Evolutionary conservation across 2,888 invertebrate genomes (phyloP), one percentile per base, ranked within the genome.

Genomic region (Microctonus hyperodae): DNA sequence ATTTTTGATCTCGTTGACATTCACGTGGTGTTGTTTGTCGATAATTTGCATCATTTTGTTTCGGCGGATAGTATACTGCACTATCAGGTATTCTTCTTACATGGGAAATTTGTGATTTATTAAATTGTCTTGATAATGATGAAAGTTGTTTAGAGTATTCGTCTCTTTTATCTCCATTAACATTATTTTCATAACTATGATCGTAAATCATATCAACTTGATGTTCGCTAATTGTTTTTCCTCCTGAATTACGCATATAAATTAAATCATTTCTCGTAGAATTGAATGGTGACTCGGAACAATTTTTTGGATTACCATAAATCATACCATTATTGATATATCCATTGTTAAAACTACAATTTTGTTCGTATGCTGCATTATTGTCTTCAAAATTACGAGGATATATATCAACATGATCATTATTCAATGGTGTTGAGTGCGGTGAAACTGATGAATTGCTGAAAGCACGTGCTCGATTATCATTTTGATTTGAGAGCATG

Each of bases 401-500:
- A 2, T 78, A 77, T 2, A 80, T 62, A 63, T 79, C 79, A 37
- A 79, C 75, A 25, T 81, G 81, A 74, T 81, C 83, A 60, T 73
- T 80, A n/a, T 75, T 79, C 31, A 78, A 64, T 70, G 82, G 67
- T 0, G 78, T 79, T 9, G 73, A 66, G 22, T 73, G 76, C 7
- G 76, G 70, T 3, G 77, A 77, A 6, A 68, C 61, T 1, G 75
- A 69, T 73, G 69, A 70, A 59, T 69, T 75, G 31, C 66, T 70
- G 37, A 69, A 70, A 55, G 67, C 67, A 35, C 87, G 86, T 73
- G 87, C 87, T 23, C 88, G 86, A 77, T 92, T 92, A 79, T 92
- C 92, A 70, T 89, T 90, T 81, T 92, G 92, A 73, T 91, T 89
- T 73, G 90, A 88, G 72, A 91, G 83, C 93, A 93, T 93, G 77